These are phyloP conservation scores for Listronotus bonariensis DNA, from an alignment of 1,140 invertebrate species.

Conservation along the genomic window DNA sequence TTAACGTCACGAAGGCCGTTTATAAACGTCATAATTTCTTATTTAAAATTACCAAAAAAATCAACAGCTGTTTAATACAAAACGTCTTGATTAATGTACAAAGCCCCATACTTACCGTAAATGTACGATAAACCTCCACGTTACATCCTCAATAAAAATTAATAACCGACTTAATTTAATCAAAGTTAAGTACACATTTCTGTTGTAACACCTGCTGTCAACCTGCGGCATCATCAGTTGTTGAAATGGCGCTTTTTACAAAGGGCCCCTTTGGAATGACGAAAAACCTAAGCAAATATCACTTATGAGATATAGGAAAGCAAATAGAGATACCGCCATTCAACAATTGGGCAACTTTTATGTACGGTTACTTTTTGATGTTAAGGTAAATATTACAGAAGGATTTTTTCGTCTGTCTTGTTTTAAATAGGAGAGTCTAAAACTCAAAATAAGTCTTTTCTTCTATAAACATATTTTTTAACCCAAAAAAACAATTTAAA, in stretches of 20 bases:
- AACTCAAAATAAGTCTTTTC: too few relatives aligned
- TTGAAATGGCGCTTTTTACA: conserved; percentile 19
- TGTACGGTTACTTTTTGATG: conserved; percentile 18
- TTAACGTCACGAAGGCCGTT: too few relatives aligned
- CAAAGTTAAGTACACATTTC: conserved; percentile 7
- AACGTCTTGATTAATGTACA: too few relatives aligned
- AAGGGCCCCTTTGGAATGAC: conserved; percentile 19
- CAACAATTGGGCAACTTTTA: conserved; percentile 15
- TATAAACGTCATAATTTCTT: too few relatives aligned
- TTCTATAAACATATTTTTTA: too few relatives aligned
- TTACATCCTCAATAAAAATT: not conserved
- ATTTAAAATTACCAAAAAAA: too few relatives aligned
- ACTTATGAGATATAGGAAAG: conserved; percentile 13
- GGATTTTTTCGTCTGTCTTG: too few relatives aligned
- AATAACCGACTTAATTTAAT: conserved; percentile 8
- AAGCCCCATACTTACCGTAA: too few relatives aligned
- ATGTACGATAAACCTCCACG: too few relatives aligned
- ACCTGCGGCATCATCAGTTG: conserved; percentile 16
- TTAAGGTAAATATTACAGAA: not conserved
- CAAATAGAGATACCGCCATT: conserved; percentile 16
- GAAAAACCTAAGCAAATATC: conserved; percentile 19
- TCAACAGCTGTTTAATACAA: too few relatives aligned
- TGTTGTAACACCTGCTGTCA: conserved; percentile 21
- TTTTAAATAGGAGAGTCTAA: too few relatives aligned
- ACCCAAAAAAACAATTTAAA: too few relatives aligned